Evolutionary conservation across 2,797 vertebrate species (phyloP).

Genomic region (Geotrypetes seraphini): DNA sequence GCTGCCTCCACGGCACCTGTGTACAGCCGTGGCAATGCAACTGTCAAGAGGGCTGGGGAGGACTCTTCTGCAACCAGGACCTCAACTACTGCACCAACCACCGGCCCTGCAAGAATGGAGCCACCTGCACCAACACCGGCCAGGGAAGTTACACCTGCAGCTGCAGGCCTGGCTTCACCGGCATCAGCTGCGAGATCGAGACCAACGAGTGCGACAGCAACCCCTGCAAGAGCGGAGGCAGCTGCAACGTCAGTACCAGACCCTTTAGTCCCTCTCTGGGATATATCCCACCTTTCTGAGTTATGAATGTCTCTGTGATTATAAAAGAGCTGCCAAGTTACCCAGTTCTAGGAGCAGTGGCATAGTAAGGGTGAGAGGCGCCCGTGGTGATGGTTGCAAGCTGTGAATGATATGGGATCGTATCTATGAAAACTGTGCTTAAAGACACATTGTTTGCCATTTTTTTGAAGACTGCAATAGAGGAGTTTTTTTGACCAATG

Average conservation of each 20-base stretch:
- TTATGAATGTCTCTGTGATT: no score
- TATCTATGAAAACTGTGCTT: no score
- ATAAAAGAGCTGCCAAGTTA: no score
- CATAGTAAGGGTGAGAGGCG: no score
- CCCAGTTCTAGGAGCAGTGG: no score
- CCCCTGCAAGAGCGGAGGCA: constrained; percentile 81
- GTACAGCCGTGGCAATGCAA: constrained; percentile 64
- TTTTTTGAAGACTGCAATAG: no score
- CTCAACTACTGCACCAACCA: constrained; percentile 82
- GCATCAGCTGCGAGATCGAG: constrained; percentile 58
- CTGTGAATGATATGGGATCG: no score
- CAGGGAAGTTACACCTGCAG: constrained; percentile 75
- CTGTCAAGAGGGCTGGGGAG: constrained; percentile 76
- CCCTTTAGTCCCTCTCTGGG: no score
- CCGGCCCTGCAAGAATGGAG: constrained; percentile 61
- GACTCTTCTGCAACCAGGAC: constrained; percentile 72
- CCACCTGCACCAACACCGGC: constrained; percentile 73
- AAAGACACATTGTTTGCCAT: no score
- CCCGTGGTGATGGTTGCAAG: no score
- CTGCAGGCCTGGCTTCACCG: constrained; percentile 57
- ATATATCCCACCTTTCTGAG: no score
- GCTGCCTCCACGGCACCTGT: constrained; percentile 67
- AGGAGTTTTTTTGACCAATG: no score
- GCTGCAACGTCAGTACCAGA: constrained; percentile 81
- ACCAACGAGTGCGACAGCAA: constrained; percentile 75